phyloP scores from a whole-genome alignment of 35 echinoderm and acorn worm species.

The Apostichopus parvimensis region DNA sequence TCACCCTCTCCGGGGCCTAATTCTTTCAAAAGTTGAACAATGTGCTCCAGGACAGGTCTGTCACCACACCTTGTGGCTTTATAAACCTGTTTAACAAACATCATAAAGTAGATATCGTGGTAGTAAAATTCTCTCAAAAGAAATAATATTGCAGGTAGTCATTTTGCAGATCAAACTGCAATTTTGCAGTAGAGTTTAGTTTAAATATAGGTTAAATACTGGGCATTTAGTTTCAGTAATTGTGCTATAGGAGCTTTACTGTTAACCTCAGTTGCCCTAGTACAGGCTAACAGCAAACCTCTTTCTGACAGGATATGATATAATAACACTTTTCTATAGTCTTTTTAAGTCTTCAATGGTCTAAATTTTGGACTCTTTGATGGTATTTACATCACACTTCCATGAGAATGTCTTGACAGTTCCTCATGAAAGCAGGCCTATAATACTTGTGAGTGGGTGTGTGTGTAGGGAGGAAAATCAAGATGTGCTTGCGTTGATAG shows the following conservation, averaged over 20 bases:
- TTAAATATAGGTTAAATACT: neutral
- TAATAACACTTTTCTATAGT: too few species aligned
- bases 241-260: too few species aligned
- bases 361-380: too few species aligned
- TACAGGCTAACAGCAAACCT: too few species aligned
- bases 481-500: neutral
- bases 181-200: neutral
- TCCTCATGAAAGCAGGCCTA: too few species aligned
- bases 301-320: too few species aligned
- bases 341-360: neutral
- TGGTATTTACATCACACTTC: too few species aligned
- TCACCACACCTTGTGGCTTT: slow-evolving; percentile 68
- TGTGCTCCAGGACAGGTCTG: slow-evolving; percentile 68
- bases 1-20: slow-evolving; percentile 83
- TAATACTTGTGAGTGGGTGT: too few species aligned
- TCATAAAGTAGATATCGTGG: neutral
- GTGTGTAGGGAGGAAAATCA: too few species aligned
- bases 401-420: too few species aligned
- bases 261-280: too few species aligned
- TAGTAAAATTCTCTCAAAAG: neutral
- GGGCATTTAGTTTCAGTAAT: too few species aligned
- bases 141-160: neutral
- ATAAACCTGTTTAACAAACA: slow-evolving; percentile 57
- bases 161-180: neutral
- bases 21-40: slow-evolving; percentile 64